A percentile compares a stretch with the other conserved stretches of the same genome.
Evolutionary conservation across 2,888 invertebrate genomes (phyloP).

Genomic region (Stenurella melanura): DNA sequence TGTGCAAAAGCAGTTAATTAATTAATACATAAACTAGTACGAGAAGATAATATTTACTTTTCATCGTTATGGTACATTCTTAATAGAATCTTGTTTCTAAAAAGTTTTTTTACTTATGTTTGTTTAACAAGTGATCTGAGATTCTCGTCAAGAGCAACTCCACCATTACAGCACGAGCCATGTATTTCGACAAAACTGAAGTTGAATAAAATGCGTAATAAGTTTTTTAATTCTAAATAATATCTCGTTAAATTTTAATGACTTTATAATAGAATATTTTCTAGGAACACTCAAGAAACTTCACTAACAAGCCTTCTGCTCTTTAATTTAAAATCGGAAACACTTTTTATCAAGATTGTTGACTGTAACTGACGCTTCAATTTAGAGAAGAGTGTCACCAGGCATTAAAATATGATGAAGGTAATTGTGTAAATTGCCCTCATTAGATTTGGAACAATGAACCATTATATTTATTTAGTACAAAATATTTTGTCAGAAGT

Average conservation of each 20-base stretch:
- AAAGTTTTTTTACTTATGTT: too few relatives aligned
- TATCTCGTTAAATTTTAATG: constrained; percentile 33
- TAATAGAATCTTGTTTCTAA: too few relatives aligned
- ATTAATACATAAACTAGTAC: too few relatives aligned
- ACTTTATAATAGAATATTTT: constrained; percentile 33
- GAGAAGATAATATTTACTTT: too few relatives aligned
- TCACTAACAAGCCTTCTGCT: constrained; percentile 38
- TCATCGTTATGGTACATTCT: too few relatives aligned
- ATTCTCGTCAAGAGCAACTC: too few relatives aligned
- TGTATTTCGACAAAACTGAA: background rate
- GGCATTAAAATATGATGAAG: constrained; percentile 50
- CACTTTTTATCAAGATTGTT: constrained; percentile 53
- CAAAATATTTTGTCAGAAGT: background rate
- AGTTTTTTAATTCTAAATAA: constrained; percentile 10
- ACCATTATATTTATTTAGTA: constrained; percentile 32
- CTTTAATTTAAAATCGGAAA: constrained; percentile 35
- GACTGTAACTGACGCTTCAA: constrained; percentile 49
- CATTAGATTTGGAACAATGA: constrained; percentile 52
- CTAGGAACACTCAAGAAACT: constrained; percentile 28
- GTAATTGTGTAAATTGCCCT: constrained; percentile 55
- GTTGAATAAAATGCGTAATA: background rate
- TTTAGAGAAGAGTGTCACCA: constrained; percentile 43
- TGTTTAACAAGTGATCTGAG: too few relatives aligned
- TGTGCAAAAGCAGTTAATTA: too few relatives aligned
- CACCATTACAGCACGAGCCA: background rate